phyloP scores from a whole-genome alignment of 2,888 invertebrate genomes.

The Adelognathus sp. region DNA sequence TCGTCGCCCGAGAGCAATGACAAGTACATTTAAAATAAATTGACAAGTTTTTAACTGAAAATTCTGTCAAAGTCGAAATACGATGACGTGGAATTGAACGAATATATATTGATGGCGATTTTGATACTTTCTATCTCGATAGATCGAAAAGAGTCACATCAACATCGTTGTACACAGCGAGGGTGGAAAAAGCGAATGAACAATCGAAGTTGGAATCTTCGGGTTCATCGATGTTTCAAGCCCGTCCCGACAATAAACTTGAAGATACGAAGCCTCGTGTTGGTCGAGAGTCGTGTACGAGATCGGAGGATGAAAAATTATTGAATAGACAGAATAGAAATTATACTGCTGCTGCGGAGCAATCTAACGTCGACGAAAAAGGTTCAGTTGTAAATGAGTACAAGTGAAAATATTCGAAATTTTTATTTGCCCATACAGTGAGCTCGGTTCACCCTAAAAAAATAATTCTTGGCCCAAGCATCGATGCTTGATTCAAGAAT shows the following conservation, averaged over 20 bases:
- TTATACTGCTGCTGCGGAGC: constrained; percentile 17
- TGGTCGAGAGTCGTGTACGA: constrained; percentile 18
- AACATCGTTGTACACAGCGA: constrained; percentile 30
- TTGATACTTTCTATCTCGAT: neutral
- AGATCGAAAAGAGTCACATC: constrained; percentile 49
- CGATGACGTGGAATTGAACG: neutral
- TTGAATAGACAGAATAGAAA: constrained; percentile 10
- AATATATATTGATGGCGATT: neutral
- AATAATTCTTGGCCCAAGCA: no score
- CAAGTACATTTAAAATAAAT: constrained; percentile 63
- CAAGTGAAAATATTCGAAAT: neutral
- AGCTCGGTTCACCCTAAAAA: no score
- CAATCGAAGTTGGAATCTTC: constrained; percentile 21
- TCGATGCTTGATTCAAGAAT: no score
- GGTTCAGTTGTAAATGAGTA: neutral
- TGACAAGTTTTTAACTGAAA: neutral
- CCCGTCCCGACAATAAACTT: neutral
- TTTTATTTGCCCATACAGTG: neutral
- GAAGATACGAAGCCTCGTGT: neutral
- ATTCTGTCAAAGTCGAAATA: neutral
- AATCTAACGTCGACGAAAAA: constrained; percentile 15
- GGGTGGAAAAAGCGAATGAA: neutral
- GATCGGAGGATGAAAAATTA: neutral
- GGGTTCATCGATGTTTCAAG: neutral
- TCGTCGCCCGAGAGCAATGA: constrained; percentile 57